These are phyloP conservation scores for Glandiceps talaboti DNA, from an alignment of 53 echinoderm and acorn worm species.

Conservation along the genomic window DNA sequence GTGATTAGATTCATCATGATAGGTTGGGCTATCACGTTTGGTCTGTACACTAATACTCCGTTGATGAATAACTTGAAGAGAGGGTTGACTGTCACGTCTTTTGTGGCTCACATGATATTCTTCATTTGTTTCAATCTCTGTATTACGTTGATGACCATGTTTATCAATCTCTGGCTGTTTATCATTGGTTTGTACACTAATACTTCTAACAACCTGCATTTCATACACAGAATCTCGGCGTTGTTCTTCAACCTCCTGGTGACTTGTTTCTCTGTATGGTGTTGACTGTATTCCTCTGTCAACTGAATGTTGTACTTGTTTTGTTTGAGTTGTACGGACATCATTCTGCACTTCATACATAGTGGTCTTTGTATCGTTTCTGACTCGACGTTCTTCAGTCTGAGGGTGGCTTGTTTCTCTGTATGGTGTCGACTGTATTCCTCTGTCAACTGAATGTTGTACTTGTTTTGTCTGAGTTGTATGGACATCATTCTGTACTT, in stretches of 20 bases:
- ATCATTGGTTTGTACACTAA: not conserved
- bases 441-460: too few relatives aligned
- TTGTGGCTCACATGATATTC: not conserved
- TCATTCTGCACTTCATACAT: too few relatives aligned
- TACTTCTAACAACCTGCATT: not conserved
- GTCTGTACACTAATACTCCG: not conserved
- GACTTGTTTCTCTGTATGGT: constrained; percentile 7
- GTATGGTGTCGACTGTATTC: too few relatives aligned
- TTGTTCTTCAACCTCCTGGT: not conserved
- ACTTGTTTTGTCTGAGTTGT: too few relatives aligned
- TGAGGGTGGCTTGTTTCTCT: too few relatives aligned
- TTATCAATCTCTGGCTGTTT: not conserved
- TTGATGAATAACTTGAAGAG: not conserved
- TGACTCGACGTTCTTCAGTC: too few relatives aligned
- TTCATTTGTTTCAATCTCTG: too few relatives aligned
- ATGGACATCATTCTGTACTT: too few relatives aligned
- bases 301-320: too few relatives aligned
- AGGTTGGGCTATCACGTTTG: constrained; percentile 5
- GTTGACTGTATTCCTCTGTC: constrained; percentile 30
- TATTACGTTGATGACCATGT: not conserved
- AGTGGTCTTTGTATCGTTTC: too few relatives aligned
- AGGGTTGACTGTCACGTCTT: constrained; percentile 5
- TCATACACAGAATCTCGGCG: not conserved
- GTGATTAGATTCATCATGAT: too few relatives aligned
- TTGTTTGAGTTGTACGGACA: too few relatives aligned